Conservation (phyloP, 2,797 vertebrate genomes). For the Anas capensis region DNA sequence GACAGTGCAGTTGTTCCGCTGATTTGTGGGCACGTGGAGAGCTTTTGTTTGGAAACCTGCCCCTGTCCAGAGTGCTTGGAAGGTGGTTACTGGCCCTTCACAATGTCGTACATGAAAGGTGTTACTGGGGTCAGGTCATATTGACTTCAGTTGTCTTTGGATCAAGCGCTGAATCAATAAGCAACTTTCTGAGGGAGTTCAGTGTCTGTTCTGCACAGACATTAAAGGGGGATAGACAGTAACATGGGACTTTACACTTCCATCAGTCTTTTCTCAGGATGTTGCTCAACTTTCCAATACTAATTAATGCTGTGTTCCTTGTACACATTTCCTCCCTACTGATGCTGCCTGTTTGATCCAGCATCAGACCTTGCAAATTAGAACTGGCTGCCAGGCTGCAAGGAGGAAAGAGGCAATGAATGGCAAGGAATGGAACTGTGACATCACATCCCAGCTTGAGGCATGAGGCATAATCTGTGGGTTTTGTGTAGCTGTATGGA, state of each 20-base stretch:
- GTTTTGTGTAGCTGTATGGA: not conserved
- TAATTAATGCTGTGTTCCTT: constrained; percentile 20
- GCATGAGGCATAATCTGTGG: not conserved
- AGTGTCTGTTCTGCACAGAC: not conserved
- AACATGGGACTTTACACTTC: not conserved
- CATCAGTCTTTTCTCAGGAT: not conserved
- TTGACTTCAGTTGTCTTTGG: constrained; percentile 16
- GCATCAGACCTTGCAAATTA: constrained; percentile 7
- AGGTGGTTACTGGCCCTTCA: not conserved
- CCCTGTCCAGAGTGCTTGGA: not conserved
- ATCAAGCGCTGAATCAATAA: constrained; percentile 5
- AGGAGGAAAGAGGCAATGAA: not conserved
- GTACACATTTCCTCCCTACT: not conserved
- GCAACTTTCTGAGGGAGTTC: not conserved
- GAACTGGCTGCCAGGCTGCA: not conserved
- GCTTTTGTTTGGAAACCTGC: not conserved
- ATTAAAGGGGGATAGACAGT: not conserved
- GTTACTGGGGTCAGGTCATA: not conserved
- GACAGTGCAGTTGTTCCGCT: not conserved
- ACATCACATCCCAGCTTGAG: not conserved
- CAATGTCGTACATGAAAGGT: not conserved
- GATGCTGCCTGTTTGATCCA: constrained; percentile 17
- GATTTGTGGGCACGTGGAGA: not conserved
- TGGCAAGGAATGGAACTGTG: not conserved
- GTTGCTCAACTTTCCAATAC: constrained; percentile 1